A percentile compares a stretch with the other conserved stretches of the same genome.
Evolutionary conservation across 2,797 vertebrate genomes (phyloP).

Genomic region (Ctenosaura bakeri): DNA sequence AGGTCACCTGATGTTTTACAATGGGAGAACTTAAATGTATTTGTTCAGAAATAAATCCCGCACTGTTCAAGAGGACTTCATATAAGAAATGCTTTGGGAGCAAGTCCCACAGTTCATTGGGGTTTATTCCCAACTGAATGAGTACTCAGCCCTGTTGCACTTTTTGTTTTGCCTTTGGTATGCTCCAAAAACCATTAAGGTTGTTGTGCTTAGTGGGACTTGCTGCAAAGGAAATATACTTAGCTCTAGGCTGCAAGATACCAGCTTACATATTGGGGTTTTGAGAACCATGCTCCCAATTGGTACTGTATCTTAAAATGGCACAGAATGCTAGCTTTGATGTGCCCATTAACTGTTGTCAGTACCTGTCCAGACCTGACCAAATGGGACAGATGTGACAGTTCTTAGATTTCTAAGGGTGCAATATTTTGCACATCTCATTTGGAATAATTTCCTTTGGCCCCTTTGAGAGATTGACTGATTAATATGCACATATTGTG

Average conservation of each 20-base stretch:
- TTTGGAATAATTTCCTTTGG: too few relatives aligned
- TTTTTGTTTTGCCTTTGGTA: neutral
- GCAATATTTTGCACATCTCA: too few relatives aligned
- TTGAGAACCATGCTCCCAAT: neutral
- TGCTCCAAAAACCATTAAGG: neutral
- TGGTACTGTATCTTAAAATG: neutral
- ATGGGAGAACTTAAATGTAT: neutral
- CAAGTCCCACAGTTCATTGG: neutral
- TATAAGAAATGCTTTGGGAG: neutral
- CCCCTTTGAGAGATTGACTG: too few relatives aligned
- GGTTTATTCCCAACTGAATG: neutral
- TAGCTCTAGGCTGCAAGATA: neutral
- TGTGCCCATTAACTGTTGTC: too few relatives aligned
- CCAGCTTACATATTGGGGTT: neutral
- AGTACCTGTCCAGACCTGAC: neutral
- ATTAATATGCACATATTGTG: too few relatives aligned
- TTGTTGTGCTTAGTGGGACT: neutral
- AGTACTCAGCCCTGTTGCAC: neutral
- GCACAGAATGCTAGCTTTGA: neutral
- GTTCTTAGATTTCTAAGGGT: too few relatives aligned
- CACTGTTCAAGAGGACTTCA: neutral
- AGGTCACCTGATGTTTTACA: neutral
- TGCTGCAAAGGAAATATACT: neutral
- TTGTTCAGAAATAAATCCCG: neutral
- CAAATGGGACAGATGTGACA: too few relatives aligned